A percentile compares a stretch with the other conserved stretches of the same genome.
Evolutionary conservation across 1,140 invertebrate genomes (phyloP).

Genomic region (Pararge aegeria): DNA sequence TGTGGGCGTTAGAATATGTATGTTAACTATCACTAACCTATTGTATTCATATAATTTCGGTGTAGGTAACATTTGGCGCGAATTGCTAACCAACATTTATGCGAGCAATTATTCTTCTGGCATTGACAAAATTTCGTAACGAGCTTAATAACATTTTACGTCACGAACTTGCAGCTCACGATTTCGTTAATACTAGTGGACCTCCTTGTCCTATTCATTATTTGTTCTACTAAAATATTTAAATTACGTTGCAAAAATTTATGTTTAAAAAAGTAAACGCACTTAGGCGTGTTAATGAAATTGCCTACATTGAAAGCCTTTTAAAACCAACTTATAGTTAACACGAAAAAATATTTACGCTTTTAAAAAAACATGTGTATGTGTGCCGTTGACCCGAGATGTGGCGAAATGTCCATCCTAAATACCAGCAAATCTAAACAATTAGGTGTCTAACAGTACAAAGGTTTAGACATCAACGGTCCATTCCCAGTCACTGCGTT

Average conservation of each 20-base stretch:
- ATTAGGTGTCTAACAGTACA: constrained; percentile 56
- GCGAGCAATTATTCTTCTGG: constrained; percentile 44
- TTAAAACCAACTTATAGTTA: constrained; percentile 19
- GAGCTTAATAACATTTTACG: constrained; percentile 48
- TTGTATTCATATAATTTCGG: constrained; percentile 32
- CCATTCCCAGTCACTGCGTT: constrained; percentile 48
- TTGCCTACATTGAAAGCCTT: constrained; percentile 18
- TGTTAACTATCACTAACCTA: constrained; percentile 20
- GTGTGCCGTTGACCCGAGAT: constrained; percentile 36
- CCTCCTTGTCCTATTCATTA: constrained; percentile 4
- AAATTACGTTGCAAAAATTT: neutral
- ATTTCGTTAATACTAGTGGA: constrained; percentile 21
- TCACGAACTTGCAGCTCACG: constrained; percentile 53
- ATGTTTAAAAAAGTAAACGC: neutral
- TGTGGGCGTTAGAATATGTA: constrained; percentile 26
- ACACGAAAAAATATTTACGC: constrained; percentile 21
- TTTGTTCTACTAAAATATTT: neutral
- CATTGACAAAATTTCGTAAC: constrained; percentile 65
- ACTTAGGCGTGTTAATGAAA: constrained; percentile 22
- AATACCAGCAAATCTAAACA: constrained; percentile 53
- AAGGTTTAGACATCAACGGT: constrained; percentile 62
- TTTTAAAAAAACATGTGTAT: constrained; percentile 23
- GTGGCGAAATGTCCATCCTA: constrained; percentile 43
- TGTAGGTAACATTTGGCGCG: constrained; percentile 26
- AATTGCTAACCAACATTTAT: constrained; percentile 29